Base-by-base conservation (phyloP, 2,797 vertebrate species). In the Rhinichthys osculus region DNA sequence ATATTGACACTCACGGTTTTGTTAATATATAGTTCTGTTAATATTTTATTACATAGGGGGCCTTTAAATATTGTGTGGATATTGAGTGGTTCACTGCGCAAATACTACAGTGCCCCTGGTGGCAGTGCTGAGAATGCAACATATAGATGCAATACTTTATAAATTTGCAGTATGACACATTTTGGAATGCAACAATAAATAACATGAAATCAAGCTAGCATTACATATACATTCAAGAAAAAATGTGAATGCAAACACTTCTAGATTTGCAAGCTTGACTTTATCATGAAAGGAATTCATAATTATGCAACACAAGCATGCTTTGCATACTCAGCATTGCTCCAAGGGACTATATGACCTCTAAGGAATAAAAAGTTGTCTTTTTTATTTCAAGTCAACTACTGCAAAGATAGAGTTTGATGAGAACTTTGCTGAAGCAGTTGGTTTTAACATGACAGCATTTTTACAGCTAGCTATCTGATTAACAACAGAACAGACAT, bases 391-490 rank as follows among this genome's bases (percentile, higher is more conserved):
- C 23, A 42, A 13, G 33, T 77, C 19, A 57, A 54, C 30, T 54
- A 23, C 73, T 54, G 47, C 35, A 11, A 76, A 4, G 19, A 7
- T 33, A 21, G 19, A 35, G 50, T 35, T 38, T 52, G 27, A 74
- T 52, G 17, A 74, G 44, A 33, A 33, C 27, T 74, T 52, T 77
- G 21, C 21, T 57, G 52, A 57, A 11, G 23, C 52, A 38, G 13
- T n/a, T n/a, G 52, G 33, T 77, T 38, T 6, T 38, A n/a, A 38
- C 19, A 38, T n/a, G 50, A 38, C 3, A 50, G 2, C 9, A 33
- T 76, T 21, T 76, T 76, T 74, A 74, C 42, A 73, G 42, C 14
- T 30, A 73, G 27, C n/a, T 74, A 33, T 33, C 33, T 77, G 52
- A 59, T 57, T 35, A 16, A 13, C 23, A 11, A 59, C 23, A 33